A percentile compares a stretch with the other conserved stretches of the same genome.
These are phyloP conservation scores for Adineta ricciae DNA, from an alignment of 2,888 invertebrate species.

Conservation along the genomic window DNA sequence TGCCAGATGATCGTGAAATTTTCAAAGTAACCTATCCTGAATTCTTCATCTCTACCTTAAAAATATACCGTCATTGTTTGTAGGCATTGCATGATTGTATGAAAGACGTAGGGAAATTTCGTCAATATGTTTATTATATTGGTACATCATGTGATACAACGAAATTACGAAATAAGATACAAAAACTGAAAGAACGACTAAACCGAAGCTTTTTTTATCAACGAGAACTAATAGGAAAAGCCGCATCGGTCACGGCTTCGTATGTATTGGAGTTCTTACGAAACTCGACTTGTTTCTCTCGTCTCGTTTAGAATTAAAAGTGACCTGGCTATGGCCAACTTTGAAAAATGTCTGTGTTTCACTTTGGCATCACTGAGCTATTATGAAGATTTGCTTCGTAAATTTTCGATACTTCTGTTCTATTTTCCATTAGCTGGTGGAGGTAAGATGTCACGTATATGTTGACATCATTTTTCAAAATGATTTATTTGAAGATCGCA, in stretches of 20 bases:
- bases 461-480: no score
- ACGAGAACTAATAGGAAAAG: not conserved
- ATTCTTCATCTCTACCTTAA: no score
- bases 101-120: constrained; percentile 17
- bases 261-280: no score
- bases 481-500: not conserved
- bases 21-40: not conserved
- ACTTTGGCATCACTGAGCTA: not conserved
- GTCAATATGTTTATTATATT: constrained; percentile 18
- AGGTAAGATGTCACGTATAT: not conserved
- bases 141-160: constrained; percentile 15
- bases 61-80: not conserved
- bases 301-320: not conserved
- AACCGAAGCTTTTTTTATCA: not conserved
- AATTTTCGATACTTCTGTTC: not conserved
- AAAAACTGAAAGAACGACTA: constrained; percentile 13
- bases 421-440: not conserved
- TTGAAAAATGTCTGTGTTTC: constrained; percentile 20
- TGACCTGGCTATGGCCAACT: not conserved
- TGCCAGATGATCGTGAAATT: not conserved
- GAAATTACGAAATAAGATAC: constrained; percentile 5
- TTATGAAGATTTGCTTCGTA: constrained; percentile 20
- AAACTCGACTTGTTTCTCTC: no score
- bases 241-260: not conserved
- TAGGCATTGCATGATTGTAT: constrained; percentile 17